Base-by-base conservation (phyloP, 2,113 vertebrate genomes). In the Perccottus glenii region DNA sequence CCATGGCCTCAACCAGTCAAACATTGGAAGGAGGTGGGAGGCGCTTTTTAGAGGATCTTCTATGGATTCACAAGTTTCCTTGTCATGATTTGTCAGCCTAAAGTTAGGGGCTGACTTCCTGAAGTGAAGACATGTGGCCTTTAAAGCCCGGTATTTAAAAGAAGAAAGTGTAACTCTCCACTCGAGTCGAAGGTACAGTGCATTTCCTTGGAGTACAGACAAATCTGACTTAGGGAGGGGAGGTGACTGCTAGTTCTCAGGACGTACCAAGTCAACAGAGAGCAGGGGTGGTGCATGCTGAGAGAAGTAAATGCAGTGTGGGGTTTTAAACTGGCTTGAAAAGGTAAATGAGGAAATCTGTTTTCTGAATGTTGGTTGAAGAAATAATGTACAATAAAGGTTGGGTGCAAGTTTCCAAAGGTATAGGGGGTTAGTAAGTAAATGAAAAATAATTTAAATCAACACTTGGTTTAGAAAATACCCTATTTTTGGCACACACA, bases 141-240 rank as follows among this genome's bases (percentile, higher is more conserved):
- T 32, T 35, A 4, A 11, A 52, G 40, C 67, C 69, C 55, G 50
- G 11, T 62, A 32, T 32, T 35, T 69, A 59, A 72, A 59, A 56
- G 64, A 15, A 46, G 76, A 72, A 36, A 84, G 71, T 80, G 55
- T 16, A 69, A 75, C 71, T 58, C 81, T 85, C 84, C 81, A 81
- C 78, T 84, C 78, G 27, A 82, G 71, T 86, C 59, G 70, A 77
- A 81, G 59, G 70, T 72, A 82, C 72, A 81, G 71, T 86, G 78
- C 32, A 92, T 90, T 92, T 92, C 90, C 90, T 92, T 88, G 76
- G 90, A 91, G 88, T 89, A 69, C 73, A 89, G 90, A 91, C 86
- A 89, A 91, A 88, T 91, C 87, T 91, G 89, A 92, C 87, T 92
- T 79, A 72, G 86, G 74, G 83, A 91, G 89, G 90, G 89, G 91